Evolutionary conservation across 2,888 invertebrate genomes (phyloP).

Genomic region (Masnerella sp.): DNA sequence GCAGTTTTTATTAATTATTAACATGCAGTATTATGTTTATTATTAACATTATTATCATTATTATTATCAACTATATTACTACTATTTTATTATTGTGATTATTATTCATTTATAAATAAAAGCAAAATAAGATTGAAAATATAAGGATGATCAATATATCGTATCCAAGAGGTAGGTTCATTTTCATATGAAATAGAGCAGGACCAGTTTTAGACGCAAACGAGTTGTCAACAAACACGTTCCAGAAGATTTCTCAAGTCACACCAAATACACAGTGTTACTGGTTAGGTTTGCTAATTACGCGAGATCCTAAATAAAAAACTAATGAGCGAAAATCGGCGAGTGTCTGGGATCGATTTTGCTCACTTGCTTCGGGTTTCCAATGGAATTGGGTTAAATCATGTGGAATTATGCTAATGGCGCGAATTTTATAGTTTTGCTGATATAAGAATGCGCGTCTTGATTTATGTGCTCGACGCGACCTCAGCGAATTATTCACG

Average conservation of each 20-base stretch:
- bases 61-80: too few relatives aligned
- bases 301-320: slow-evolving; percentile 27
- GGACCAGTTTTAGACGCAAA: slow-evolving; percentile 22
- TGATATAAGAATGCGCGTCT: slow-evolving; percentile 25
- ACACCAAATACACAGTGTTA: slow-evolving; percentile 31
- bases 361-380: neutral
- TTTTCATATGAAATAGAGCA: slow-evolving; percentile 30
- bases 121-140: too few relatives aligned
- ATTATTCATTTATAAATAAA: too few relatives aligned
- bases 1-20: too few relatives aligned
- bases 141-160: too few relatives aligned
- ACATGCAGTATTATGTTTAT: too few relatives aligned
- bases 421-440: slow-evolving; percentile 1
- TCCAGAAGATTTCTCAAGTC: slow-evolving; percentile 29
- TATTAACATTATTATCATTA: too few relatives aligned
- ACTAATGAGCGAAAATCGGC: slow-evolving; percentile 15
- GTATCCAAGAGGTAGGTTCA: neutral
- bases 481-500: slow-evolving; percentile 34
- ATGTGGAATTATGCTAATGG: slow-evolving; percentile 18
- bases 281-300: slow-evolving; percentile 38
- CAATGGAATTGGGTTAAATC: slow-evolving; percentile 19
- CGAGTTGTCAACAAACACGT: slow-evolving; percentile 29
- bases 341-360: neutral
- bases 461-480: slow-evolving; percentile 29
- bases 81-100: too few relatives aligned